Percentiles rank a stretch among this genome's conserved stretches.
These are phyloP conservation scores for Drosophila auraria DNA, from an alignment of 1,140 invertebrate species.

Conservation along the genomic window DNA sequence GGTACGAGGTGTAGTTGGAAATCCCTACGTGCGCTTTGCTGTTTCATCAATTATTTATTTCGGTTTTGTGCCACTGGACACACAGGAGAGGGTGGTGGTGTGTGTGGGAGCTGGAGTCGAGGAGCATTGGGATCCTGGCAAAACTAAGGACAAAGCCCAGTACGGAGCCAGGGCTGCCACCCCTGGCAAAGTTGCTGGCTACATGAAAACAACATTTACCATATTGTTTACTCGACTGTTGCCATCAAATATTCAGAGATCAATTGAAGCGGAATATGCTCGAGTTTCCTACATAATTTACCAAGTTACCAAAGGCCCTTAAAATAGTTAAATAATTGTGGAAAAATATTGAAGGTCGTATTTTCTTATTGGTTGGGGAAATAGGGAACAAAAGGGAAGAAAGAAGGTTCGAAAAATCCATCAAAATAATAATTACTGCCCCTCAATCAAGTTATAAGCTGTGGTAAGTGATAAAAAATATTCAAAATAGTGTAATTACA, in stretches of 20 bases:
- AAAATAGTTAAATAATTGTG: slow-evolving; percentile 13
- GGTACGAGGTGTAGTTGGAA: slow-evolving; percentile 24
- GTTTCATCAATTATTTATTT: slow-evolving; percentile 73
- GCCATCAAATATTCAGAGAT: slow-evolving; percentile 52
- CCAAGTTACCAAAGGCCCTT: background rate
- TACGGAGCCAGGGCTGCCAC: slow-evolving; percentile 22
- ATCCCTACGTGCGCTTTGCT: slow-evolving; percentile 70
- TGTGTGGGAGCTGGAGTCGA: background rate
- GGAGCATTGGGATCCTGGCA: slow-evolving; percentile 30
- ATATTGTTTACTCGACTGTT: slow-evolving; percentile 57
- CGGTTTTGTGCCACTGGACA: slow-evolving; percentile 60
- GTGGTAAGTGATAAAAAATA: too few relatives aligned
- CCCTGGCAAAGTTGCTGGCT: slow-evolving; percentile 16
- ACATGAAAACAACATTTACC: slow-evolving; percentile 44
- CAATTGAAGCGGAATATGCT: slow-evolving; percentile 48
- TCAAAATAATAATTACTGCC: background rate
- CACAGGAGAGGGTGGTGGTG: background rate
- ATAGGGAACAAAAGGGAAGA: too few relatives aligned
- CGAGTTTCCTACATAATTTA: slow-evolving; percentile 31
- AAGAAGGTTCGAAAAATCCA: too few relatives aligned
- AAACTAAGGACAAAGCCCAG: slow-evolving; percentile 41
- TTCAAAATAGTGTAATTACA: background rate
- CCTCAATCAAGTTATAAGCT: background rate
- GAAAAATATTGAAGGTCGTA: background rate
- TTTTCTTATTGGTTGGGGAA: background rate